A percentile compares a stretch with the other conserved stretches of the same genome.
Evolutionary conservation across 1,140 invertebrate species (phyloP).

Genomic region (Forficula auricularia): DNA sequence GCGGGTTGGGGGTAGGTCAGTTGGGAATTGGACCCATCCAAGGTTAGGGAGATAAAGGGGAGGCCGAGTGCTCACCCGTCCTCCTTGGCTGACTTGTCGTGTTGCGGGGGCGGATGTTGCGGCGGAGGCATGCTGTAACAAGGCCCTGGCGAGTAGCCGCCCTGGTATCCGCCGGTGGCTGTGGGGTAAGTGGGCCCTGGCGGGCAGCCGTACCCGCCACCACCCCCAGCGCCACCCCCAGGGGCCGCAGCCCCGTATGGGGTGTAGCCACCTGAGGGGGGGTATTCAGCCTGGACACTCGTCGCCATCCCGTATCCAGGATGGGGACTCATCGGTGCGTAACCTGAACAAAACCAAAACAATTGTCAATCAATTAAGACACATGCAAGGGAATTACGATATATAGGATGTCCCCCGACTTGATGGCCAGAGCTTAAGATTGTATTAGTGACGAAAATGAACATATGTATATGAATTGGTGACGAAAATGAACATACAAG

Average conservation of each 20-base stretch:
- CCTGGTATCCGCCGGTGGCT: constrained; percentile 32
- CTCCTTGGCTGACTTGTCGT: constrained; percentile 50
- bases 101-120: constrained; percentile 40
- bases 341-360: constrained; percentile 42
- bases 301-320: constrained; percentile 58
- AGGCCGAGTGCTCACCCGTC: constrained; percentile 59
- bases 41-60: too few relatives aligned
- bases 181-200: constrained; percentile 37
- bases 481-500: too few relatives aligned
- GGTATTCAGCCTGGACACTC: constrained; percentile 55
- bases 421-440: too few relatives aligned
- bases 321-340: constrained; percentile 62
- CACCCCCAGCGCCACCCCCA: constrained; percentile 32
- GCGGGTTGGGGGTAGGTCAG: too few relatives aligned
- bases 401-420: too few relatives aligned
- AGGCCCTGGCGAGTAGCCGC: constrained; percentile 48
- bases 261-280: constrained; percentile 54
- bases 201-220: constrained; percentile 40
- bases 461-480: too few relatives aligned
- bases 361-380: too few relatives aligned
- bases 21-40: too few relatives aligned
- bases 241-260: constrained; percentile 42
- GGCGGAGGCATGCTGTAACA: constrained; percentile 73
- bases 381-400: too few relatives aligned
- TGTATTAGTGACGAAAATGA: too few relatives aligned